phyloP scores from a whole-genome alignment of 2,797 vertebrate species.

The Schizopygopsis malacanthus region DNA sequence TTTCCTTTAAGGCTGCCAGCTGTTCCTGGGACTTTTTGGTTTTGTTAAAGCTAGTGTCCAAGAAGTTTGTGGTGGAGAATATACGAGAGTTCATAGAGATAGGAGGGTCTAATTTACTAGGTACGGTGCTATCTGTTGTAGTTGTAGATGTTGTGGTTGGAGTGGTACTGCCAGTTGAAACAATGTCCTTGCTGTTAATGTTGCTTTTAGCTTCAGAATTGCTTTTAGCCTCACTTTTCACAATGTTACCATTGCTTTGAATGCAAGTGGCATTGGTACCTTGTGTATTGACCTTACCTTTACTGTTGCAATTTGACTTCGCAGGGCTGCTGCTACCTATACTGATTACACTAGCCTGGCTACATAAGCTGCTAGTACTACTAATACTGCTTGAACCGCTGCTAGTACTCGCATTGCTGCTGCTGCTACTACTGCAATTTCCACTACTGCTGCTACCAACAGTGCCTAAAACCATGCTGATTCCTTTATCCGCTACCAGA shows the following conservation, averaged over 20 bases:
- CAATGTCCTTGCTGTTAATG: slow-evolving; percentile 42
- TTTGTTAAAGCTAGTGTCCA: slow-evolving; percentile 89
- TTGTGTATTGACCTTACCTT: slow-evolving; percentile 18
- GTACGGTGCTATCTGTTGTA: slow-evolving; percentile 44
- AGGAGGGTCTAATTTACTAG: slow-evolving; percentile 71
- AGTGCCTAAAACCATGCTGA: slow-evolving; percentile 77
- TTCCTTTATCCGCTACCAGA: slow-evolving; percentile 80
- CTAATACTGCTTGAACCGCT: slow-evolving; percentile 57
- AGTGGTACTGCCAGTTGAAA: slow-evolving; percentile 47
- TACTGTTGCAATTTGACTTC: slow-evolving; percentile 70
- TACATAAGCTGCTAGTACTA: slow-evolving; percentile 62
- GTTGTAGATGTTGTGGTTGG: slow-evolving; percentile 10
- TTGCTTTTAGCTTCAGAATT: slow-evolving; percentile 45
- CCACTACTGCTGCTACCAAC: slow-evolving; percentile 79
- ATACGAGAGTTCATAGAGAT: slow-evolving; percentile 75
- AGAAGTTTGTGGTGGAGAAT: slow-evolving; percentile 75
- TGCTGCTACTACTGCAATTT: slow-evolving; percentile 77
- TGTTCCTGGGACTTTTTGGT: slow-evolving; percentile 96
- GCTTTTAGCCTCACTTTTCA: slow-evolving; percentile 60
- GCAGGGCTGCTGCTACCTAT: slow-evolving; percentile 68
- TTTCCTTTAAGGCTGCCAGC: slow-evolving; percentile 90
- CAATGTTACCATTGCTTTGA: slow-evolving; percentile 44
- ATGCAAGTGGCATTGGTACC: slow-evolving; percentile 62
- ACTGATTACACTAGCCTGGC: slow-evolving; percentile 61
- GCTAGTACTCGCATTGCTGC: slow-evolving; percentile 62